Evolutionary conservation across 1,140 invertebrate species (phyloP).

Genomic region (Lutraria rhynchaena): DNA sequence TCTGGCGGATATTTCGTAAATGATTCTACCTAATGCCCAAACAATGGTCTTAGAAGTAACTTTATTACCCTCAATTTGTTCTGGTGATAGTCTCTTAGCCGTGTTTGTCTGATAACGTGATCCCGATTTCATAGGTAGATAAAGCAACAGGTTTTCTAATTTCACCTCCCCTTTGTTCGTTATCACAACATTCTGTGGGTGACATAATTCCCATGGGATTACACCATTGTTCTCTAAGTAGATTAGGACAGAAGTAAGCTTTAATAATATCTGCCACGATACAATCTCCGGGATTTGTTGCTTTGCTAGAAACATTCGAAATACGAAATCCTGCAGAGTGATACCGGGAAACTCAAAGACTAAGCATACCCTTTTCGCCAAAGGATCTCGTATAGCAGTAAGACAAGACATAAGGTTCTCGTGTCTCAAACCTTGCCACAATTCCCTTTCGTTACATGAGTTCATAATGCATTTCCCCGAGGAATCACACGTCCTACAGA

Average conservation of each 20-base stretch:
- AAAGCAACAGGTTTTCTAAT: conserved; percentile 70
- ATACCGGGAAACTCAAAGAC: conserved; percentile 70
- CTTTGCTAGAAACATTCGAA: conserved; percentile 58
- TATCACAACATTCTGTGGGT: conserved; percentile 69
- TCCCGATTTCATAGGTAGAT: conserved; percentile 65
- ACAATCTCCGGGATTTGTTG: conserved; percentile 65
- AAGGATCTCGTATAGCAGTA: conserved; percentile 52
- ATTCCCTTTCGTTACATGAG: conserved; percentile 60
- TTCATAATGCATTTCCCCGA: conserved; percentile 57
- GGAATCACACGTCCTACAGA: conserved; percentile 62
- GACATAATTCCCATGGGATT: conserved; percentile 69
- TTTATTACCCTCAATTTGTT: conserved; percentile 53
- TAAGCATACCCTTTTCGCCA: conserved; percentile 55
- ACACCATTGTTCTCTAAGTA: conserved; percentile 65
- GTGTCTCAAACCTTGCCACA: conserved; percentile 64
- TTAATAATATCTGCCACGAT: conserved; percentile 64
- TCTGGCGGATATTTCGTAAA: conserved; percentile 61
- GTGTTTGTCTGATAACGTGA: conserved; percentile 61
- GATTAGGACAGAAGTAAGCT: conserved; percentile 64
- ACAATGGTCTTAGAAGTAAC: conserved; percentile 60
- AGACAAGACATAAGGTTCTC: conserved; percentile 68
- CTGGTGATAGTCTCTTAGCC: conserved; percentile 57
- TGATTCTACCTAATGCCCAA: conserved; percentile 66
- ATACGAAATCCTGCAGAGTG: conserved; percentile 66
- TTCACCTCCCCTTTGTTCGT: conserved; percentile 65